Evolutionary conservation across 2,888 invertebrate genomes (phyloP).

Genomic region (Lingula anatina): DNA sequence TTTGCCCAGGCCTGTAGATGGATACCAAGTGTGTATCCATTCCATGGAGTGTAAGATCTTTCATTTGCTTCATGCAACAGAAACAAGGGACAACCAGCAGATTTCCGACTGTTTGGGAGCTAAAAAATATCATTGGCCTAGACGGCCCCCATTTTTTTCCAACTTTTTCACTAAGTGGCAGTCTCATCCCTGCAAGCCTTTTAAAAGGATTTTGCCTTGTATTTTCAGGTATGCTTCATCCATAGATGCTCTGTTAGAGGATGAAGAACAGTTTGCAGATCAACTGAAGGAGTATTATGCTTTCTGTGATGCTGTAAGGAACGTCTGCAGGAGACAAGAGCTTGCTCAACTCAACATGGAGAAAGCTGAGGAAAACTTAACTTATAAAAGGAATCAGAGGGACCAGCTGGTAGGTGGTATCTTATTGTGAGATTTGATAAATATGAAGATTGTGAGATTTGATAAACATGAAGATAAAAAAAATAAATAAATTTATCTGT

Average conservation of each 20-base stretch:
- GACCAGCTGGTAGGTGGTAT: conserved; percentile 50
- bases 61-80: no score
- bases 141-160: neutral
- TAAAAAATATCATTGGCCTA: no score
- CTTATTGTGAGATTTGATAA: no score
- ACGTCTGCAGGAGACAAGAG: conserved; percentile 69
- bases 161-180: no score
- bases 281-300: conserved; percentile 79
- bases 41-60: no score
- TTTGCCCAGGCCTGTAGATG: no score
- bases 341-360: conserved; percentile 68
- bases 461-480: no score
- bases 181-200: neutral
- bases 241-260: conserved; percentile 71
- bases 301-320: conserved; percentile 65
- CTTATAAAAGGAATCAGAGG: conserved; percentile 55
- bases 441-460: no score
- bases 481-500: no score
- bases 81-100: no score
- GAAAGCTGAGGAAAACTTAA: conserved; percentile 64
- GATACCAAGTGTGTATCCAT: no score
- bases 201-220: neutral
- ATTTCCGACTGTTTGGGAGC: no score
- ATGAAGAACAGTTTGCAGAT: conserved; percentile 76
- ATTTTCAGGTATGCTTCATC: conserved; percentile 58